Base-by-base conservation (phyloP, 2,888 invertebrate genomes). In the Brenthis hecate region DNA sequence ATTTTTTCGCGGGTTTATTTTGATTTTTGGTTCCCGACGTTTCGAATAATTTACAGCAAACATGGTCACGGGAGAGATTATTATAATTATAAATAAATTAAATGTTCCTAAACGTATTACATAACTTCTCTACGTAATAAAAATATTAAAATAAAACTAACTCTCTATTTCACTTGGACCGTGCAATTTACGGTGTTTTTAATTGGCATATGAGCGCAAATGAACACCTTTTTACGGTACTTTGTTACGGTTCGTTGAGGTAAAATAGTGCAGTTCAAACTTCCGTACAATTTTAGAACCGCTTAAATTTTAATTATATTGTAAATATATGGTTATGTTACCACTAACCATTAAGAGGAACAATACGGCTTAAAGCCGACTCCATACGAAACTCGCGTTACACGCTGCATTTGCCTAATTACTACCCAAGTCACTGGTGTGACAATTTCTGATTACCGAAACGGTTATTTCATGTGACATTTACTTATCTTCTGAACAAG, bases 251-350 rank as follows among this genome's bases (percentile, higher is more conserved):
- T 86, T 81, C 82, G 85, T 84, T 80, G 79, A 83, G 80, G 85
- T 85, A 83, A 86, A 87, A 85, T 87, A 88, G 83, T 84, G 86
- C 83, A 80, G 82, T 83, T 82, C 81, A 86, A 85, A 84, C 82
- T 84, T 82, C 81, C 80, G 79, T 84, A 85, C 82, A 85, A 88
- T 90, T 92, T 91, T 86, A 89, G 85, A 86, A 86, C 84, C 87
- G 84, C 84, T 92, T 91, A 88, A 89, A 91, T 88, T 92, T 92
- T 91, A 91, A 92, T 88, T 87, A 90, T 85, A 85, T 85, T 85
- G 86, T 93, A 89, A 92, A 92, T 91, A 88, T 87, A 87, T 85
- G 86, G 86, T 91, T 91, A 89, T 89, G 88, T 87, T 89, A 91
- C 90, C 84, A 89, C 92, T 89, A 90, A 91, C 90, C 84, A 89